Evolutionary conservation across 2,888 invertebrate species (phyloP).

Genomic region (Drosophila ustulata): DNA sequence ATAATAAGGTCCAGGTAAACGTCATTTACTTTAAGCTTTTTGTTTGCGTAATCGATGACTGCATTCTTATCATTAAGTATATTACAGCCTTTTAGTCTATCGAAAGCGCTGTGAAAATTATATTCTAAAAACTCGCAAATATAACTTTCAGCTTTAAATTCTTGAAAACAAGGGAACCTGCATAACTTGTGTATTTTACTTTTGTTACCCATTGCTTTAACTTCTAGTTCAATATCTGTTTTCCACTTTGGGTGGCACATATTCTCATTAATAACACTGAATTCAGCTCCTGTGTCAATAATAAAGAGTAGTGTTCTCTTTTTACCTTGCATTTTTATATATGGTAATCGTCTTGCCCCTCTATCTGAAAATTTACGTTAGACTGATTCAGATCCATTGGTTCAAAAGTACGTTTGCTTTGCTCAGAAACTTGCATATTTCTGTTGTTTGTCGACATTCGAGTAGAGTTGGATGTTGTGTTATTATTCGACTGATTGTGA

Average conservation of each 20-base stretch:
- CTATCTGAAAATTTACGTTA: too few species aligned
- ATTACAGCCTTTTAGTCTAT: neutral
- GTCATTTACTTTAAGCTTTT: neutral
- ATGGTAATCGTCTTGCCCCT: too few species aligned
- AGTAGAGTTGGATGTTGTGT: too few species aligned
- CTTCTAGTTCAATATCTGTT: neutral
- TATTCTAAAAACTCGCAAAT: neutral
- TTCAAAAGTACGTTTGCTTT: too few species aligned
- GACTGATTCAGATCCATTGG: too few species aligned
- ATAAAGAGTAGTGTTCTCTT: too few species aligned
- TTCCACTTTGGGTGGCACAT: constrained; percentile 2
- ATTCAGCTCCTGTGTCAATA: too few species aligned
- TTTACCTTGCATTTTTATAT: too few species aligned
- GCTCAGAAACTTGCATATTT: too few species aligned
- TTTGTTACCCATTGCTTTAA: neutral
- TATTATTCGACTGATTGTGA: too few species aligned
- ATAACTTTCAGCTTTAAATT: neutral
- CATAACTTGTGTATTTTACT: neutral
- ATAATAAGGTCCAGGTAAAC: neutral
- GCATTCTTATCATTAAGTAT: neutral
- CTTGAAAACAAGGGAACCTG: neutral
- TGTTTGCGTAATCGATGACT: constrained; percentile 2
- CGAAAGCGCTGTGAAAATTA: neutral
- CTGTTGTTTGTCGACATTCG: too few species aligned
- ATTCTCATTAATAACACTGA: constrained; percentile 3